Percentiles rank a stretch among this genome's conserved stretches.
Conservation (phyloP, 2,888 invertebrate species). For the Drosophila tripunctata region DNA sequence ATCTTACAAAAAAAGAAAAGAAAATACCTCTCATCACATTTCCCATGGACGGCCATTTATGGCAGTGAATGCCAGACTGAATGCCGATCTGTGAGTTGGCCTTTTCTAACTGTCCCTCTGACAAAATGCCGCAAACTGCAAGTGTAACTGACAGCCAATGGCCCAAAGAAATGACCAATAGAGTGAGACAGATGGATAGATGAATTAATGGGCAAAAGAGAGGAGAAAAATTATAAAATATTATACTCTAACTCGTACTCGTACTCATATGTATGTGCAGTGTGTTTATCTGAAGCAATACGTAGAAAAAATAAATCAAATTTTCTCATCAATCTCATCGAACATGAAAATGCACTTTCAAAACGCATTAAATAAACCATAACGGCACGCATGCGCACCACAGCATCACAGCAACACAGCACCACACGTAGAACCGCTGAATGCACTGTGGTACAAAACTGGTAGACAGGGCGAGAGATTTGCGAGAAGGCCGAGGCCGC, state of each 20-base stretch:
- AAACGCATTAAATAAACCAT: slow-evolving; percentile 83
- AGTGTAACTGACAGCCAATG: slow-evolving; percentile 71
- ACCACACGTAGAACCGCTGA: slow-evolving; percentile 16
- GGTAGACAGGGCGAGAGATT: slow-evolving; percentile 18
- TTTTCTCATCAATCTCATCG: slow-evolving; percentile 83
- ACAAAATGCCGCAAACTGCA: slow-evolving; percentile 79
- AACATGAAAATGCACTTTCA: slow-evolving; percentile 83
- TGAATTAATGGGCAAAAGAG: neutral
- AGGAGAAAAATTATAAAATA: slow-evolving; percentile 28
- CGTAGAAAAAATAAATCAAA: slow-evolving; percentile 75
- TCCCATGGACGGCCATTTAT: slow-evolving; percentile 74
- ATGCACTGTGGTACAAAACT: slow-evolving; percentile 13
- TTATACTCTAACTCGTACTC: too few species aligned
- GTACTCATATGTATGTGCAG: too few species aligned
- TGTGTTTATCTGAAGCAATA: slow-evolving; percentile 40
- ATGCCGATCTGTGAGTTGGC: slow-evolving; percentile 57
- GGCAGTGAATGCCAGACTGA: slow-evolving; percentile 59
- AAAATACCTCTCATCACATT: slow-evolving; percentile 39
- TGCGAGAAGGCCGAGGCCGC: slow-evolving; percentile 65
- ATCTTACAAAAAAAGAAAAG: neutral
- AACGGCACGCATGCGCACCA: slow-evolving; percentile 81
- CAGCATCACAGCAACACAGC: neutral
- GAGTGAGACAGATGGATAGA: neutral
- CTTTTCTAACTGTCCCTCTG: slow-evolving; percentile 79
- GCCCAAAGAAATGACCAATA: slow-evolving; percentile 12